phyloP scores from a whole-genome alignment of 2,113 vertebrate species.

The Carlito syrichta region DNA sequence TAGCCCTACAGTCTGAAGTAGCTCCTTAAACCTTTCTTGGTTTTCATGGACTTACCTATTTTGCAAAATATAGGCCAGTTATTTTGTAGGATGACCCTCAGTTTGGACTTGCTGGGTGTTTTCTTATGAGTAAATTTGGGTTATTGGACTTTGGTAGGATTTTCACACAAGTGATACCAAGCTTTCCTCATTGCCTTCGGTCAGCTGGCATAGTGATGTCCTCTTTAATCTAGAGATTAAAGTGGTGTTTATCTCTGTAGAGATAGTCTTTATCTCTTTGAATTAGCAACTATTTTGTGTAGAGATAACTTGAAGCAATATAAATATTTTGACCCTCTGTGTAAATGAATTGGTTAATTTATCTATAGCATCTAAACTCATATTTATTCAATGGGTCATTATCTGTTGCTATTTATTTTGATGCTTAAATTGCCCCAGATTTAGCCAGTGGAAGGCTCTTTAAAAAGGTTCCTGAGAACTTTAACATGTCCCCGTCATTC shows the following conservation, averaged over 20 bases:
- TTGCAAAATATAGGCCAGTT: background rate
- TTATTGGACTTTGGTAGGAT: background rate
- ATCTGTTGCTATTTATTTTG: background rate
- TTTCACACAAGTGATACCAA: background rate
- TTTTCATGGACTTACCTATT: background rate
- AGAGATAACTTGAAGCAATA: background rate
- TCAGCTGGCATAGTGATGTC: background rate
- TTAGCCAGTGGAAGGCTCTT: background rate
- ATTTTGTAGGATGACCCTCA: background rate
- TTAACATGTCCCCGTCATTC: background rate
- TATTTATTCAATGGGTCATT: background rate
- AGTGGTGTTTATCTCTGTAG: background rate
- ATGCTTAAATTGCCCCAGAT: background rate
- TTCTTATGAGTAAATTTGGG: background rate
- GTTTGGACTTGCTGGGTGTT: background rate
- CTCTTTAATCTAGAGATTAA: background rate
- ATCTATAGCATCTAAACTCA: background rate
- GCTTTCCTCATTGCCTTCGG: background rate
- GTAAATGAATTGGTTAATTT: background rate
- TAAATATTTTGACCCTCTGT: background rate
- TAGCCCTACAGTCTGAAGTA: background rate
- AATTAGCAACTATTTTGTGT: background rate
- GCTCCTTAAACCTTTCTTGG: background rate
- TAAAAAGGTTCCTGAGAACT: background rate
- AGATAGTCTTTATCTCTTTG: background rate